Evolutionary conservation across 2,797 vertebrate genomes (phyloP).

Genomic region (Nyctibius grandis): DNA sequence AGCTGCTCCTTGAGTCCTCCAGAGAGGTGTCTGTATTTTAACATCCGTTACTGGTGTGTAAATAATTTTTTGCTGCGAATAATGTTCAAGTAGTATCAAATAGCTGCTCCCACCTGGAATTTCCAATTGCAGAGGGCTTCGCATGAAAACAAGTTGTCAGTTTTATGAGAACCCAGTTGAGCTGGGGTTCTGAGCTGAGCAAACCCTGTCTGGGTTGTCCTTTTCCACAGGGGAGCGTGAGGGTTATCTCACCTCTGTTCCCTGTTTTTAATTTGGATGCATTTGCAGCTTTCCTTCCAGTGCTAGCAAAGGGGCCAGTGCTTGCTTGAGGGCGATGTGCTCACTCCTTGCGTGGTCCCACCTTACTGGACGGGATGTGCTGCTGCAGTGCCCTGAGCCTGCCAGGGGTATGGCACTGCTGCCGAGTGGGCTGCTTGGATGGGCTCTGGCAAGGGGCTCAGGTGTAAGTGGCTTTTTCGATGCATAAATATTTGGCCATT

Average conservation of each 20-base stretch:
- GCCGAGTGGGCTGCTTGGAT: background rate
- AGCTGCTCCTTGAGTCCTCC: background rate
- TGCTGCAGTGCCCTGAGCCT: background rate
- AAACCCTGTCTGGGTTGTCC: background rate
- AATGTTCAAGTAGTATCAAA: background rate
- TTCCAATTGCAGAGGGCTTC: background rate
- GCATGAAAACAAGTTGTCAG: background rate
- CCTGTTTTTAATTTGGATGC: background rate
- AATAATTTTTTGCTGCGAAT: background rate
- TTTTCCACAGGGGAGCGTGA: background rate
- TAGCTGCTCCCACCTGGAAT: background rate
- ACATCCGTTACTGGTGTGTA: background rate
- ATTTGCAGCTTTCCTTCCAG: background rate
- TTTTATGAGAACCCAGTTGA: background rate
- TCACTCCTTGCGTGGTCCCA: background rate
- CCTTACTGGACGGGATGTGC: rapidly evolving
- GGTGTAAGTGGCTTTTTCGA: background rate
- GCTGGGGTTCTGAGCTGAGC: too few relatives aligned
- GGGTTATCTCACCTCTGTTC: background rate
- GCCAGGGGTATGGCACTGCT: background rate
- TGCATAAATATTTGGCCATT: background rate
- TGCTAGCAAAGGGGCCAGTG: rapidly evolving
- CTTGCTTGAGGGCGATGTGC: background rate
- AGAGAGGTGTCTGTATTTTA: background rate
- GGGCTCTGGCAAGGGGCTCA: background rate